A percentile compares a stretch with the other conserved stretches of the same genome.
phyloP scores from a whole-genome alignment of 2,888 invertebrate genomes.

The Drosophila putrida region DNA sequence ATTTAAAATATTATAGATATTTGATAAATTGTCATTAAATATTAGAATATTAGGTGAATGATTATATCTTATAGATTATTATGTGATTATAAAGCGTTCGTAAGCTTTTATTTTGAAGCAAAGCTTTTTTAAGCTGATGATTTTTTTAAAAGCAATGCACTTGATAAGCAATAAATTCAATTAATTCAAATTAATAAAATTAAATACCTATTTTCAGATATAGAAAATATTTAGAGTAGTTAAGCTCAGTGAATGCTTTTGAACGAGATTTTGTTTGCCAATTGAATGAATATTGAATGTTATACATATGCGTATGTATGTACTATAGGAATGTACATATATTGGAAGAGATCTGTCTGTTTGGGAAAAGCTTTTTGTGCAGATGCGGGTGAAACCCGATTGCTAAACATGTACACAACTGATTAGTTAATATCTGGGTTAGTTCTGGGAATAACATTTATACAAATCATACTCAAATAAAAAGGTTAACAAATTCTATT shows the following conservation, averaged over 20 bases:
- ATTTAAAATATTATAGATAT: conserved; percentile 2
- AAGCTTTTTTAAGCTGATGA: conserved; percentile 53
- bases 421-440: conserved; percentile 31
- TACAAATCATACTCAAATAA: conserved; percentile 34
- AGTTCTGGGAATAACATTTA: conserved; percentile 25
- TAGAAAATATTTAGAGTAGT: conserved; percentile 11
- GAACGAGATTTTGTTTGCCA: conserved; percentile 13
- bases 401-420: conserved; percentile 29
- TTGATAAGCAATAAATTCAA: conserved; percentile 36
- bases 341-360: not conserved
- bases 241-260: conserved; percentile 6
- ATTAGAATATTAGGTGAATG: conserved; percentile 12
- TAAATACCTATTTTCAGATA: conserved; percentile 42
- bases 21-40: conserved; percentile 7
- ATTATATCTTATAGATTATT: conserved; percentile 32
- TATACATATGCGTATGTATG: not conserved
- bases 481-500: conserved; percentile 33
- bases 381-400: conserved; percentile 1
- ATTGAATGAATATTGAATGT: not conserved
- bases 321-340: not conserved
- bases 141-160: conserved; percentile 33
- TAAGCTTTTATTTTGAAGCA: conserved; percentile 71
- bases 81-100: conserved; percentile 57
- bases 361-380: conserved; percentile 3
- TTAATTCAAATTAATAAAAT: conserved; percentile 13